phyloP scores from a whole-genome alignment of 2,113 vertebrate species.

The Mirza zaza region DNA sequence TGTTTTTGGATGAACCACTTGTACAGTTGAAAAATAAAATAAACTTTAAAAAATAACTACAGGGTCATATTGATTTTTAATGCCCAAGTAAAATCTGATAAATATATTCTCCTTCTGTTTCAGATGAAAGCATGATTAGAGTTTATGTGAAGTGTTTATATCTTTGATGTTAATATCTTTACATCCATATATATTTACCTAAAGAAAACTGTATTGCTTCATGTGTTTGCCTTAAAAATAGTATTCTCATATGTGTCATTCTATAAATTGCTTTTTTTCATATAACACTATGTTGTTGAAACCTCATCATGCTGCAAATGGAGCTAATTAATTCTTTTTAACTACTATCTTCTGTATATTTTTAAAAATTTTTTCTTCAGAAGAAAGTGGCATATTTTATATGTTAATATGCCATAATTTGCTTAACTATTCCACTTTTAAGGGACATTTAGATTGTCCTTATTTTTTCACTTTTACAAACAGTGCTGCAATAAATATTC shows the following conservation, averaged over 20 bases:
- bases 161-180: background rate
- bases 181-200: background rate
- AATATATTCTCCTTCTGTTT: background rate
- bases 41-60: background rate
- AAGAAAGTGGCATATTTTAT: background rate
- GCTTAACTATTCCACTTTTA: background rate
- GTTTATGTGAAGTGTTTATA: background rate
- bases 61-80: background rate
- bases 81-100: background rate
- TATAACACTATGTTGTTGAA: background rate
- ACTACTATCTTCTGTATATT: background rate
- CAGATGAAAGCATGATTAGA: background rate
- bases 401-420: background rate
- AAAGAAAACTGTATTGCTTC: background rate
- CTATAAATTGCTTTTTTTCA: background rate
- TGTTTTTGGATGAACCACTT: background rate
- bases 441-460: background rate
- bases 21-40: background rate
- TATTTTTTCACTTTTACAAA: background rate
- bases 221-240: background rate
- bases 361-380: too few species aligned
- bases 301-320: background rate
- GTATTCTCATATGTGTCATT: background rate
- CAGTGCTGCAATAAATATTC: background rate
- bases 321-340: background rate